Evolutionary conservation across 2,113 vertebrate species (phyloP).

Genomic region (Ictalurus furcatus): DNA sequence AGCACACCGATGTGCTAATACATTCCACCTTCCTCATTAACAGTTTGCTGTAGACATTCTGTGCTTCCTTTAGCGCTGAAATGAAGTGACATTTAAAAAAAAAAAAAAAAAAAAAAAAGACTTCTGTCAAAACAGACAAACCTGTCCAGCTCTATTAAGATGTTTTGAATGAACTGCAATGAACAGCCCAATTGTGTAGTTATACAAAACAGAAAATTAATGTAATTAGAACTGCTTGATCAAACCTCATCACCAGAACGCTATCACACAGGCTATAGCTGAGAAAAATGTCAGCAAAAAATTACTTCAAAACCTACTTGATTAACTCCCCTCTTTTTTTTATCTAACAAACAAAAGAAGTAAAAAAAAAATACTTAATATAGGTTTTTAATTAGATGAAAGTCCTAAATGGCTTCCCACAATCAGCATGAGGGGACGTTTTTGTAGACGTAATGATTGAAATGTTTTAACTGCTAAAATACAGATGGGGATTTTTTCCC

Average conservation of each 20-base stretch:
- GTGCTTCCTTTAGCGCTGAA: neutral
- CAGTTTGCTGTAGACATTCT: neutral
- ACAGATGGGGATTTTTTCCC: constrained; percentile 49
- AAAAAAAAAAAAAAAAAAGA: neutral
- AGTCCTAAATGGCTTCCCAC: constrained; percentile 43
- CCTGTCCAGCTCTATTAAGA: neutral
- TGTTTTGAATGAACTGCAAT: neutral
- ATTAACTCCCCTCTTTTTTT: constrained; percentile 51
- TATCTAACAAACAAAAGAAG: constrained; percentile 54
- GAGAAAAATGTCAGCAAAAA: constrained; percentile 35
- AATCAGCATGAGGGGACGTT: constrained; percentile 50
- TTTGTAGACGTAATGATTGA: constrained; percentile 56
- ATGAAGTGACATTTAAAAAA: neutral
- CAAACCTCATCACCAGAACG: neutral
- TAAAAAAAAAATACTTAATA: constrained; percentile 57
- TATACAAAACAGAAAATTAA: constrained; percentile 6
- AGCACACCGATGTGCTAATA: neutral
- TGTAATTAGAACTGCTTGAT: constrained; percentile 1
- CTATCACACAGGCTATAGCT: neutral
- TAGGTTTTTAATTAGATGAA: constrained; percentile 58
- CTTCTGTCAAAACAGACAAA: neutral
- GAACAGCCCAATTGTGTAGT: neutral
- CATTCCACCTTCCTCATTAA: constrained; percentile 12
- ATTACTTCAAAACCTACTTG: constrained; percentile 50
- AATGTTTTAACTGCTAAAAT: constrained; percentile 64